Evolutionary conservation across 2,797 vertebrate genomes (phyloP), one percentile per base, ranked within the genome.

Genomic region (Acomys russatus): DNA sequence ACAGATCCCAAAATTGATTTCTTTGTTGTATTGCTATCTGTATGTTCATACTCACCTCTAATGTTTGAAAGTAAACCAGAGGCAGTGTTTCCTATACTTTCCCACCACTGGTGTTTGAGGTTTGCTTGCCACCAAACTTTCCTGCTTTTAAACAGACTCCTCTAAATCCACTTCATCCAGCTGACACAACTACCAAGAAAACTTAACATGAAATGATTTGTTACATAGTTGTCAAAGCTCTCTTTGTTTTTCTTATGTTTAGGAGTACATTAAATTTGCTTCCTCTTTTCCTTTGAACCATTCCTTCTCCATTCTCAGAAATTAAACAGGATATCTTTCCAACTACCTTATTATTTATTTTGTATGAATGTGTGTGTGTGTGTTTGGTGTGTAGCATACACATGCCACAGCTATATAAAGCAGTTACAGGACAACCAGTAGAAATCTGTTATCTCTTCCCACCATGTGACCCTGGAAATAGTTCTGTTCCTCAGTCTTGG

Each of bases 121-220:
- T 91, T 88, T 76, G 33, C 92, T 92, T 94, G 63, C 28, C 83
- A 95, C 44, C 88, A 95, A 96, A 94, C 22, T 71, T 44, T 30
- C 68, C 63, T 90, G 28, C 23, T 49, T 96, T 92, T 94, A 86
- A 95, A 88, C n/a, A 94, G 70, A 54, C 4, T 9, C 66, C 30
- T 15, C 1, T 10, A 25, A 87, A 54, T 63, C 10, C 89, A 33
- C 35, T 49, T 85, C 66, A 82, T 63, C 18, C 77, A 93, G 44
- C 28, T 88, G 38, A 38, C 33, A 91, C 20, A 49, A 87, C 18
- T 30, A 90, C 44, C 64, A 90, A 18, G 78, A 54, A 89, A 63
- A 89, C 73, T 94, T 56, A 78, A 73, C 17, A 68, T 49, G 14
- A 89, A 25, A 87, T 77, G 49, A n/a, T 96, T 85, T 90, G 77